These are phyloP conservation scores for Formica selysi DNA, from an alignment of 1,140 invertebrate species.

Conservation along the genomic window DNA sequence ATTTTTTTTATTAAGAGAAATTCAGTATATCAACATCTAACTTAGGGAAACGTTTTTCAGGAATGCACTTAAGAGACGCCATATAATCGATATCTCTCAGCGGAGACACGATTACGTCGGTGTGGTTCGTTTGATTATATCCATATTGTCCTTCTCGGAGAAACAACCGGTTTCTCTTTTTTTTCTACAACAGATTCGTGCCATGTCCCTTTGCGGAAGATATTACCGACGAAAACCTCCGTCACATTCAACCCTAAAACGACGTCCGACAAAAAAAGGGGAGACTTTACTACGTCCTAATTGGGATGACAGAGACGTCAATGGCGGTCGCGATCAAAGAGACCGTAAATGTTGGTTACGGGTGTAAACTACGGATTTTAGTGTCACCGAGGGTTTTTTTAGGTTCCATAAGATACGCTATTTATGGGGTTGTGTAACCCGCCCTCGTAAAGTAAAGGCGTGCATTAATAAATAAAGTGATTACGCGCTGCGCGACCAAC, in stretches of 20 bases:
- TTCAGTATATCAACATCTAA: not conserved
- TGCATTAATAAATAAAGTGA: constrained; percentile 78
- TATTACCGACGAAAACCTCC: constrained; percentile 64
- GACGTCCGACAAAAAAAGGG: constrained; percentile 68
- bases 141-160: not conserved
- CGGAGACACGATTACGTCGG: constrained; percentile 17
- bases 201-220: constrained; percentile 57
- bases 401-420: constrained; percentile 73
- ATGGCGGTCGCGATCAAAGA: constrained; percentile 82
- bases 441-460: constrained; percentile 79
- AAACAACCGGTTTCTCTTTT: constrained; percentile 29
- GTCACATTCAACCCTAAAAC: constrained; percentile 75
- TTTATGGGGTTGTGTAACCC: constrained; percentile 82
- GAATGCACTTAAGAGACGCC: constrained; percentile 35
- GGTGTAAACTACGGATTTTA: constrained; percentile 85
- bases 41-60: not conserved
- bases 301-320: constrained; percentile 86
- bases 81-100: constrained; percentile 31
- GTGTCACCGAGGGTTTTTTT: constrained; percentile 82
- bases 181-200: not conserved
- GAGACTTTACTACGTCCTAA: constrained; percentile 84
- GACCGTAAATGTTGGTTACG: constrained; percentile 80
- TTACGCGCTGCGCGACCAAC: constrained; percentile 52
- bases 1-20: not conserved
- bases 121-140: not conserved